Evolutionary conservation across 2,113 vertebrate species (phyloP), one percentile per base, ranked within the genome.

Genomic region (Cisticola juncidis): DNA sequence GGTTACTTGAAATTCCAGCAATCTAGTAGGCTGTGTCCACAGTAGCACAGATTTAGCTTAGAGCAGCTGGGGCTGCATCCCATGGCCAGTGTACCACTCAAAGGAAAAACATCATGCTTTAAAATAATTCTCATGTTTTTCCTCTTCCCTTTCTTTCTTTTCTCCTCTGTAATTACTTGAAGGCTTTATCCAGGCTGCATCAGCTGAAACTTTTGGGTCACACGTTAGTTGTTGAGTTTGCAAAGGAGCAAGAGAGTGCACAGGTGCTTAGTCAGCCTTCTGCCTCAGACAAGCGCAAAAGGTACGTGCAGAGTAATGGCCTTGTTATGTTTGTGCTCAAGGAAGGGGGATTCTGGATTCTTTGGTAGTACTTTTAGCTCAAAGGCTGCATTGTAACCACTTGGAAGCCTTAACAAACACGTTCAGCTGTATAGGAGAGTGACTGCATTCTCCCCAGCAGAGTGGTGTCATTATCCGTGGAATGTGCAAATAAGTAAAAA

Each of bases 161-260:
- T 68, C 91, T 88, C 28, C 12, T 1, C 42, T 81, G 2, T 29
- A 62, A 95, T 84, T 51, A 42, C 95, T 93, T 85, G 38, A 96
- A 99, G 99, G 99, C 99, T 91, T 96, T 99, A 38, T 97, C 95
- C 69, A 98, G 99, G 92, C 98, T 99, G 22, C 99, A 99, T 97
- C 99, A 99, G 95, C 96, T 99, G 80, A 98, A 98, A 62, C 96
- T 99, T 90, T 96, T 99, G 87, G 98, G 98, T 90, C 99, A 98
- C 70, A 99, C 98, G 2, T 98, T 99, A 68, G 98, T 99, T 69
- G 99, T 98, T 61, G 99, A 99, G 96, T 99, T 99, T 97, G 99
- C 99, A 0, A 99, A 98, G 97, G 98, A 98, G 28, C 98, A 99
- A 95, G 99, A 99, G 57, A 95, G 91, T 15, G 50, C 97, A 50